These are phyloP conservation scores for Opisthograptis luteolata DNA, from an alignment of 2,888 invertebrate species.

Conservation along the genomic window DNA sequence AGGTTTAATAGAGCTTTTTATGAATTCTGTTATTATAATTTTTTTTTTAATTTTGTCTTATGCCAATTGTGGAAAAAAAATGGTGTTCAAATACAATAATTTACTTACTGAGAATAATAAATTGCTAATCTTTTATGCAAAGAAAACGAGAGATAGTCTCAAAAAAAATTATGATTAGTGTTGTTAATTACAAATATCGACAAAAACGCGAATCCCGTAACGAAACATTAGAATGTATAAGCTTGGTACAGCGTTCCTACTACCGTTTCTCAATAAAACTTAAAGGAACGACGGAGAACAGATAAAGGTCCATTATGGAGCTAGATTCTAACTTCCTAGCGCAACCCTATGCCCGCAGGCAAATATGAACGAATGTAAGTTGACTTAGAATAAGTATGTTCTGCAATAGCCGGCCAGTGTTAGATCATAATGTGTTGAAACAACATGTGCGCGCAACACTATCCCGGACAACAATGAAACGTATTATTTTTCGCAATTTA, in stretches of 20 bases:
- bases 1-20: too few relatives aligned
- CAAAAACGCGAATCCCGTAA: conserved; percentile 17
- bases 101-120: too few relatives aligned
- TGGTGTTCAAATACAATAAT: too few relatives aligned
- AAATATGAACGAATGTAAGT: conserved; percentile 85
- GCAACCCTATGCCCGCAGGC: conserved; percentile 82
- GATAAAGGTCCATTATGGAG: conserved; percentile 29
- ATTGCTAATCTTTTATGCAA: too few relatives aligned
- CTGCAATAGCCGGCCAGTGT: conserved; percentile 83
- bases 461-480: conserved; percentile 71
- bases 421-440: conserved; percentile 85
- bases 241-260: conserved; percentile 18
- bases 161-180: too few relatives aligned
- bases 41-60: too few relatives aligned
- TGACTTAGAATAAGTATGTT: conserved; percentile 85
- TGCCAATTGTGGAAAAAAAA: too few relatives aligned
- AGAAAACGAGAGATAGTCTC: too few relatives aligned
- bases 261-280: conserved; percentile 11
- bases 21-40: too few relatives aligned
- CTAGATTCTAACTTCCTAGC: conserved; percentile 62
- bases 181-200: too few relatives aligned
- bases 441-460: conserved; percentile 78
- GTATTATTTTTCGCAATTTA: conserved; percentile 51
- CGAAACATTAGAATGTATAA: conserved; percentile 13
- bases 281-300: conserved; percentile 17